A percentile compares a stretch with the other conserved stretches of the same genome.
phyloP scores from a whole-genome alignment of 30 jellyfish, hydroid and myxozoan species.

The Hydra vulgaris region DNA sequence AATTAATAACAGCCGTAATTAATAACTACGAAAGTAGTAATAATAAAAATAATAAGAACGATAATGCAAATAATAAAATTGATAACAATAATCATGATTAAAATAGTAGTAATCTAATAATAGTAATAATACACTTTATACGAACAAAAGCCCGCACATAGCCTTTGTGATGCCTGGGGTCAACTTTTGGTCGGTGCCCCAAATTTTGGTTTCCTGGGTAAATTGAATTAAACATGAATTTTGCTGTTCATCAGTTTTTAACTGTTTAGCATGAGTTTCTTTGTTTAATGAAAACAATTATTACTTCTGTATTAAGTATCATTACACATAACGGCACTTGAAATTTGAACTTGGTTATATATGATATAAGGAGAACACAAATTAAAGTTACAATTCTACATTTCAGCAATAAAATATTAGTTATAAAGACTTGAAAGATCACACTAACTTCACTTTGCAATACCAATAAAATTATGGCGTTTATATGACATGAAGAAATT shows the following conservation, averaged over 20 bases:
- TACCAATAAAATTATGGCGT: not conserved
- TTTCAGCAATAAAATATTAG: not conserved
- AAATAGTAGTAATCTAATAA: too few relatives aligned
- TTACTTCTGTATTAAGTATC: not conserved
- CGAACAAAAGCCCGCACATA: not conserved
- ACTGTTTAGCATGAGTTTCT: too few relatives aligned
- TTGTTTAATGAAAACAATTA: not conserved
- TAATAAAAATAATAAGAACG: too few relatives aligned
- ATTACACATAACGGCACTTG: not conserved
- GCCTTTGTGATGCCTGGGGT: not conserved
- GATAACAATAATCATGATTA: too few relatives aligned
- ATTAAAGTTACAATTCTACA: too few relatives aligned
- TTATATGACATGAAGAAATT: not conserved
- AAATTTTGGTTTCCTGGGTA: not conserved
- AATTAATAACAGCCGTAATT: too few relatives aligned
- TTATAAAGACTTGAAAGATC: not conserved
- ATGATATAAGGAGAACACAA: not conserved
- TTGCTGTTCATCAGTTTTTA: not conserved
- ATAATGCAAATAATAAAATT: too few relatives aligned
- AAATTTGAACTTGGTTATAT: not conserved
- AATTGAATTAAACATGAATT: not conserved
- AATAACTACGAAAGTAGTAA: too few relatives aligned
- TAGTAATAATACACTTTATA: too few relatives aligned
- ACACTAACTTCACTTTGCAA: not conserved
- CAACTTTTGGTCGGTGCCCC: not conserved